These are phyloP conservation scores for Keiferia lycopersicella DNA, from an alignment of 2,888 invertebrate genomes.

Conservation along the genomic window DNA sequence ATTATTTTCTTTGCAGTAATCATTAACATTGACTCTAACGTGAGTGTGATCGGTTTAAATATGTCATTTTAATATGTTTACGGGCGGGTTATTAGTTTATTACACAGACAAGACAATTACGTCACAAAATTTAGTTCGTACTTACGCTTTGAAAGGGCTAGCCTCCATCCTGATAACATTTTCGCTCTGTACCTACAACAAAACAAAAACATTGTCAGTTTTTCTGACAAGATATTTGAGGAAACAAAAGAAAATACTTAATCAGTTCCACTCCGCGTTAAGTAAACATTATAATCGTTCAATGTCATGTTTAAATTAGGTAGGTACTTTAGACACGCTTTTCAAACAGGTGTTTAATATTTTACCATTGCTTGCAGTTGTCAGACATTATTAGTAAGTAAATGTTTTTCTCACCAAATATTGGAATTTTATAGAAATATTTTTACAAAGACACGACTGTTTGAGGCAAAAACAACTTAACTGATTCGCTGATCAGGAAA, in stretches of 20 bases:
- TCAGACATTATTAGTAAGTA: background rate
- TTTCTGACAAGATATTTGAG: background rate
- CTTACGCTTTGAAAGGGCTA: conserved; percentile 72
- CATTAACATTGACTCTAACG: too few species aligned
- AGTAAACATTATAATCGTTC: conserved; percentile 9
- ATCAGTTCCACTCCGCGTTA: background rate
- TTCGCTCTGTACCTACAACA: conserved; percentile 34
- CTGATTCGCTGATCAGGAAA: background rate
- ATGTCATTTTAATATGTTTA: background rate
- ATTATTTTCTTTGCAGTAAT: too few species aligned
- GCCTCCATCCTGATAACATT: conserved; percentile 75
- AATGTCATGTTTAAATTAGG: conserved; percentile 7
- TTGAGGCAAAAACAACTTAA: background rate
- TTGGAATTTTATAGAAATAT: background rate
- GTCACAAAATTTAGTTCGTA: conserved; percentile 34
- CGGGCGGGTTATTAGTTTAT: too few species aligned
- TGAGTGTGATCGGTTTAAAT: too few species aligned
- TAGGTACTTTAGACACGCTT: conserved; percentile 9
- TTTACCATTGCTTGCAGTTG: background rate
- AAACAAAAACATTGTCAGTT: background rate
- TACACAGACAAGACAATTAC: too few species aligned
- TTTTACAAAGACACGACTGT: background rate
- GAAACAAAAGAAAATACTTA: conserved; percentile 1
- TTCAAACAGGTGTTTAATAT: background rate
- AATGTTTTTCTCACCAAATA: background rate